Conservation (phyloP, 2,888 invertebrate species). For the Sarcophaga subvicina region DNA sequence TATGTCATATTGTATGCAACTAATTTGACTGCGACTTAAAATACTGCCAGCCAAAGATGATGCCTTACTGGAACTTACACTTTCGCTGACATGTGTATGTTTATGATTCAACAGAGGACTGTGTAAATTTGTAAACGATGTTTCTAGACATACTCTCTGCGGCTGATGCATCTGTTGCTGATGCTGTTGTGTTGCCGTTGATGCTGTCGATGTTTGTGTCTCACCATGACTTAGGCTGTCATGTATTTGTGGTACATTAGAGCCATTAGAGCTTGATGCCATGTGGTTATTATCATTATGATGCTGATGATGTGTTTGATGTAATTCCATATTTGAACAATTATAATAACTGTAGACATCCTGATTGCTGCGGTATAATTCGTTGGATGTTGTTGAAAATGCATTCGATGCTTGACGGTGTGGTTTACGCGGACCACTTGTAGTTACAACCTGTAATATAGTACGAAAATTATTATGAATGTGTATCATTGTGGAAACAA, state of each 20-base stretch:
- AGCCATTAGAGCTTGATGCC: conserved; percentile 17
- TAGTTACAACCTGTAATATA: conserved; percentile 86
- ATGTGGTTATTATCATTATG: conserved; percentile 43
- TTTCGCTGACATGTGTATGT: conserved; percentile 68
- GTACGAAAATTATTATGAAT: neutral
- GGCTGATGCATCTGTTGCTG: conserved; percentile 75
- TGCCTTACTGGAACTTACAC: conserved; percentile 76
- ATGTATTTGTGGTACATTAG: neutral
- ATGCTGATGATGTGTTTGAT: conserved; percentile 48
- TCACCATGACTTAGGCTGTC: conserved; percentile 46
- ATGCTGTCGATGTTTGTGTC: conserved; percentile 51
- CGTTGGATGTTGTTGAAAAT: conserved; percentile 80
- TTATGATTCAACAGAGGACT: conserved; percentile 79
- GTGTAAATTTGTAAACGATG: conserved; percentile 88
- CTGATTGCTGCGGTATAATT: conserved; percentile 71
- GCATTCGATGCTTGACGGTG: conserved; percentile 84
- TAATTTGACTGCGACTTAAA: conserved; percentile 80
- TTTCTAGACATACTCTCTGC: conserved; percentile 87
- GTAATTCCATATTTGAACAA: conserved; percentile 58
- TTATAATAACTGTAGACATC: conserved; percentile 61
- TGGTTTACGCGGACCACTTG: conserved; percentile 91
- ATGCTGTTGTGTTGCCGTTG: conserved; percentile 23
- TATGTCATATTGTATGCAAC: conserved; percentile 82
- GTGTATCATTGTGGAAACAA: neutral
- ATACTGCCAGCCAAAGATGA: conserved; percentile 81